Percentiles rank a stretch among this genome's conserved stretches.
phyloP scores from a whole-genome alignment of 2,888 invertebrate species.

The Drosophila quasianomalipes region DNA sequence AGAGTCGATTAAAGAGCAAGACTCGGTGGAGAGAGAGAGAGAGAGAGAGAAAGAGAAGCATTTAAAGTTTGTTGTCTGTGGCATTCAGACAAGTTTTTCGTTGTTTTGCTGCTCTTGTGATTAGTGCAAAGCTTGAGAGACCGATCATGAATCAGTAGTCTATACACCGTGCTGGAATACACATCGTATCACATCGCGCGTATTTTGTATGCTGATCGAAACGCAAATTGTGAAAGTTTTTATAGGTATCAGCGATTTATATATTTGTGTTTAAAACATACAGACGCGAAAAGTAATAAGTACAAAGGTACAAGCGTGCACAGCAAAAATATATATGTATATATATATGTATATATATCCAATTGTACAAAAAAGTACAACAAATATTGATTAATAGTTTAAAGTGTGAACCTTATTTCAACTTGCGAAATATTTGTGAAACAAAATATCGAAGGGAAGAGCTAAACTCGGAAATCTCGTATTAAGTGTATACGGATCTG shows the following conservation, averaged over 20 bases:
- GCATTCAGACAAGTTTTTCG: constrained; percentile 55
- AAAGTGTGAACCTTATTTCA: background rate
- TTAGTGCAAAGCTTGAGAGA: constrained; percentile 29
- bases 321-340: background rate
- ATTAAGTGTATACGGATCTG: background rate
- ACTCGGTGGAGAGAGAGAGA: background rate
- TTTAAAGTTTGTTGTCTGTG: constrained; percentile 48
- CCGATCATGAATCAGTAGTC: constrained; percentile 47
- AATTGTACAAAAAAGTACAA: background rate
- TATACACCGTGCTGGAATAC: constrained; percentile 48
- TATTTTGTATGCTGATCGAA: constrained; percentile 24
- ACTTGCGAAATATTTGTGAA: background rate
- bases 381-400: background rate
- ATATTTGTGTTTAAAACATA: constrained; percentile 48
- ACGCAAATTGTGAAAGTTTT: constrained; percentile 68
- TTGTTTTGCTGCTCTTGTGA: constrained; percentile 27
- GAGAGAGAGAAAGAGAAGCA: background rate
- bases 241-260: constrained; percentile 53
- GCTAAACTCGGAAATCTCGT: background rate
- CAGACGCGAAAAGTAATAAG: constrained; percentile 33
- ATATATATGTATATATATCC: background rate
- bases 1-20: constrained; percentile 1
- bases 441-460: background rate
- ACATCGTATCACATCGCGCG: constrained; percentile 29
- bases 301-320: constrained; percentile 12